These are phyloP conservation scores for Gortyna flavago DNA, from an alignment of 2,888 invertebrate species.

Conservation along the genomic window DNA sequence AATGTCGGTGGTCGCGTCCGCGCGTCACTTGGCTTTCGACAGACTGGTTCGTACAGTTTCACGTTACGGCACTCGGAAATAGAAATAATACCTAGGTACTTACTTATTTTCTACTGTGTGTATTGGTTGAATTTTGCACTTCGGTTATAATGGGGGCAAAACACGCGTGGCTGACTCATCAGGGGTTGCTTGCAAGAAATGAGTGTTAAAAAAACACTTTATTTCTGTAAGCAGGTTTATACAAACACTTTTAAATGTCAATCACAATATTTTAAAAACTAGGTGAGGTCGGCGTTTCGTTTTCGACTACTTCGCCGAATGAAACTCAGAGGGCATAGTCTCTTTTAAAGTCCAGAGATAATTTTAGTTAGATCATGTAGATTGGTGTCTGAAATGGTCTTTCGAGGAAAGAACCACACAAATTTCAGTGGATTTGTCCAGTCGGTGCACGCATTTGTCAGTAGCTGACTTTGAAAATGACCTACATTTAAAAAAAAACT, in stretches of 20 bases:
- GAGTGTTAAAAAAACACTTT: background rate
- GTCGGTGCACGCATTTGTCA: background rate
- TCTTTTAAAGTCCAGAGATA: too few relatives aligned
- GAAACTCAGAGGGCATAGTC: too few relatives aligned
- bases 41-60: slow-evolving; percentile 74
- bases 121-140: slow-evolving; percentile 71
- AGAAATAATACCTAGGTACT: too few relatives aligned
- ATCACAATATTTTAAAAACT: background rate
- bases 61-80: slow-evolving; percentile 78
- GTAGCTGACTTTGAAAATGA: slow-evolving; percentile 21
- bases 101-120: slow-evolving; percentile 74
- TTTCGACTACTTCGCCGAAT: background rate
- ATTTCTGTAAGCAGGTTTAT: background rate
- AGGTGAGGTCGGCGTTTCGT: background rate
- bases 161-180: slow-evolving; percentile 56
- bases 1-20: slow-evolving; percentile 71
- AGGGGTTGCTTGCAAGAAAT: slow-evolving; percentile 56
- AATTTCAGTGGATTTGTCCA: background rate
- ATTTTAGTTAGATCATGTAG: too few relatives aligned
- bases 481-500: slow-evolving; percentile 32
- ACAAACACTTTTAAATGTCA: background rate
- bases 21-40: slow-evolving; percentile 69
- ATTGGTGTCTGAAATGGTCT: too few relatives aligned
- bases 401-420: background rate
- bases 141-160: slow-evolving; percentile 56